Evolutionary conservation across 2,888 invertebrate genomes (phyloP), one percentile per base, ranked within the genome.

Genomic region (Agriotes lineatus): DNA sequence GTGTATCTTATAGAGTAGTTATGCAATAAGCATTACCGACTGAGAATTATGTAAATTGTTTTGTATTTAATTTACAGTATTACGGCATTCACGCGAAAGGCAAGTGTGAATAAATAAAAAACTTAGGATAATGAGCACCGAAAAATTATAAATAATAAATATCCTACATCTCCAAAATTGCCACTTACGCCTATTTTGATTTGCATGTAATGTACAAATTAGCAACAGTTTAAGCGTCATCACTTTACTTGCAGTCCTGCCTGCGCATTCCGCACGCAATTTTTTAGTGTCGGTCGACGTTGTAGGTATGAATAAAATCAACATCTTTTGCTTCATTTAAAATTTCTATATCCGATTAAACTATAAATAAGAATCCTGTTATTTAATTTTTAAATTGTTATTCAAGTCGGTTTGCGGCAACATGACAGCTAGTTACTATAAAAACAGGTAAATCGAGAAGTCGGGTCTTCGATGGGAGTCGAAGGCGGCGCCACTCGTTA

Each of bases 351-450:
- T 73, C 57, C 57, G 77, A 77, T 77, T 78, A 77, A 79, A 80
- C 78, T 77, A 80, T 80, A 80, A 79, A 79, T 78, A 80, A 79
- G 78, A 78, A 78, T 79, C 79, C 78, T 79, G 80, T 78, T 80
- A 79, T 78, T 74, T 79, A 75, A 80, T 80, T 81, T 81, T 81
- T 78, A 72, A 79, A 80, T 79, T 79, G 78, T 73, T 74, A 75
- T 77, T 79, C 78, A 72, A 75, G 76, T 77, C 77, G 74, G 72
- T 77, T 74, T 78, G 75, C 77, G 73, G 69, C 79, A 79, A 81
- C 79, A 79, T 80, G 81, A 80, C 81, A 80, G 80, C 78, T 79
- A 79, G 80, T 80, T 79, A 79, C 77, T 72, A 77, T 74, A 80
- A 80, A 80, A 81, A 80, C 78, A 76, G 78, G 80, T 78, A 78